These are phyloP conservation scores for Clostera curtula DNA, from an alignment of 2,888 invertebrate genomes.

Conservation along the genomic window DNA sequence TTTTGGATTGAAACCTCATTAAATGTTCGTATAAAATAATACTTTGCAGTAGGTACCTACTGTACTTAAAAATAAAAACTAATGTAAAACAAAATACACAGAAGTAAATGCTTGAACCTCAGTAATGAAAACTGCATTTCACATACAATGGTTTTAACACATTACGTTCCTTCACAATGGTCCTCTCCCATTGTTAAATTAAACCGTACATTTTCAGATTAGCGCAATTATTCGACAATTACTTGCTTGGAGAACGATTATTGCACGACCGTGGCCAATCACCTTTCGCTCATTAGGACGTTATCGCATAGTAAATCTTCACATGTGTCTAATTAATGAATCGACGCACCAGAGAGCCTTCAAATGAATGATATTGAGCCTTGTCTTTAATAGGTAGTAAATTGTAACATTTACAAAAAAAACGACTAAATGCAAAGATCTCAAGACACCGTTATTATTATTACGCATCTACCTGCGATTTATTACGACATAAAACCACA, in stretches of 20 bases:
- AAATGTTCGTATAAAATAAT: no score
- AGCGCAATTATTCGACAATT: slow-evolving; percentile 72
- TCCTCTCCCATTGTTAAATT: slow-evolving; percentile 60
- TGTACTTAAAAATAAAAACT: no score
- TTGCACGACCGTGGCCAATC: slow-evolving; percentile 52
- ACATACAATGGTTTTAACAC: not conserved
- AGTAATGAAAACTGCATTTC: no score
- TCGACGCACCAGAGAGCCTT: no score
- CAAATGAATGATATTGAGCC: no score
- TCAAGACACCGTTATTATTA: not conserved
- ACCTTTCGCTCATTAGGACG: slow-evolving; percentile 54
- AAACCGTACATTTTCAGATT: slow-evolving; percentile 70
- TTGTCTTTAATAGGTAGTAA: no score
- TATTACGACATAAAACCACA: slow-evolving; percentile 3
- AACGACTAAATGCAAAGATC: slow-evolving; percentile 16
- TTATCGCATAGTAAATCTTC: slow-evolving; percentile 59
- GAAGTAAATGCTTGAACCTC: no score
- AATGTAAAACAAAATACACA: no score
- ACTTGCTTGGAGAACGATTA: slow-evolving; percentile 57
- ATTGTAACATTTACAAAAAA: slow-evolving; percentile 47
- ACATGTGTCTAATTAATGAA: slow-evolving; percentile 38
- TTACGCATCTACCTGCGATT: not conserved
- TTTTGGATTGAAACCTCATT: no score
- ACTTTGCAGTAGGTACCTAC: no score
- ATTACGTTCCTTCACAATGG: slow-evolving; percentile 33